Evolutionary conservation across 2,888 invertebrate species (phyloP).

Genomic region (Thymelicus sylvestris): DNA sequence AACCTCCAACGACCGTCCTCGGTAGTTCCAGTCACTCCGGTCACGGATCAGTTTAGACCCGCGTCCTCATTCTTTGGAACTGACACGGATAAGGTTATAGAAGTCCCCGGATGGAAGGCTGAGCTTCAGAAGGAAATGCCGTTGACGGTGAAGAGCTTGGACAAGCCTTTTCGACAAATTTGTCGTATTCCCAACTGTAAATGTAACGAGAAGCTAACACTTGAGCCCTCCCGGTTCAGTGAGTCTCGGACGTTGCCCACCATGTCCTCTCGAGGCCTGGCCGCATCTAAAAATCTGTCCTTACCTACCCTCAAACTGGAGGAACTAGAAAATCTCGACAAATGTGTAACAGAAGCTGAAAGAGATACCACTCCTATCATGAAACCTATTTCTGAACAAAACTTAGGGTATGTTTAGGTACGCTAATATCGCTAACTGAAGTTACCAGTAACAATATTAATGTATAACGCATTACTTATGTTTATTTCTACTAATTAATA

Average conservation of each 20-base stretch:
- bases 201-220: conserved; percentile 61
- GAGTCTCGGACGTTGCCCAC: conserved; percentile 69
- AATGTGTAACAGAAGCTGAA: conserved; percentile 62
- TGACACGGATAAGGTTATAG: conserved; percentile 59
- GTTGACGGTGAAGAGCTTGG: conserved; percentile 62
- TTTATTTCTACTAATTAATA: conserved; percentile 1
- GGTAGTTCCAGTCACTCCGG: conserved; percentile 74
- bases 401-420: conserved; percentile 82
- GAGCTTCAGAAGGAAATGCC: conserved; percentile 70
- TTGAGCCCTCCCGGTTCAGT: conserved; percentile 61
- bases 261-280: conserved; percentile 65
- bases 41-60: conserved; percentile 74
- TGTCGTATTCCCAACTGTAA: conserved; percentile 79
- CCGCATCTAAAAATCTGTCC: conserved; percentile 71
- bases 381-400: conserved; percentile 81
- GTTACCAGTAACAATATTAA: conserved; percentile 46
- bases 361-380: conserved; percentile 58
- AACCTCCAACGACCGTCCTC: conserved; percentile 71
- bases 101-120: conserved; percentile 74
- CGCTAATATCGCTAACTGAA: conserved; percentile 37
- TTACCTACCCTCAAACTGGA: conserved; percentile 76
- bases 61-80: conserved; percentile 72
- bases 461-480: conserved; percentile 23
- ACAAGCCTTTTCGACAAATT: conserved; percentile 66
- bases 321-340: conserved; percentile 60